Evolutionary conservation across 1,140 invertebrate genomes (phyloP), one percentile per base, ranked within the genome.

Genomic region (Rhagoletis pomonella): DNA sequence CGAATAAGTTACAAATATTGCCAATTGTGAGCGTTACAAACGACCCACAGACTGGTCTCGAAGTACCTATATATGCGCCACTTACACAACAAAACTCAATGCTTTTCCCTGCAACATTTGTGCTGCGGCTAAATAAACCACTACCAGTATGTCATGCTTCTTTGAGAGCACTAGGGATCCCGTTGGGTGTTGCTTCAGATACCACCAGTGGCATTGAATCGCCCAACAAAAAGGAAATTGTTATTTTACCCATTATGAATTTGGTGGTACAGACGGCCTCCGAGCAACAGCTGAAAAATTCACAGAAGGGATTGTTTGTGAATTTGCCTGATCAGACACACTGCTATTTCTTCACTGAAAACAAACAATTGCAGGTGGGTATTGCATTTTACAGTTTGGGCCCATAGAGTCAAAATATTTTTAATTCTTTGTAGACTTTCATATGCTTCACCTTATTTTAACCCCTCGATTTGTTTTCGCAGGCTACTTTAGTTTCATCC

Each of bases 321-420:
- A 97, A 96, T 77, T 94, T 99, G 47, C 97, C 97, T 0, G 98
- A 98, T 91, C 98, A 99, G 91, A 96, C 96, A 59, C 98, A 99
- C 92, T 98, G 97, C 91, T 99, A 99, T 92, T 98, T 98, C 92
- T 95, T 99, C 94, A 98, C 97, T 4, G 97, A 98, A 91, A 95
- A 95, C 88, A 95, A 95, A 89, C 95, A 95, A 14, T 94, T 99
- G 93, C 95, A 90, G 73, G 89, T 89, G 55, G 4, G 59, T 47
- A 17, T n/a, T n/a, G n/a, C 17, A 58, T 58, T 19, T 19, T 2
- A 29, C 55, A n/a, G 5, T 55, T 55, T 55, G 5, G 50, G 50
- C 29, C 0, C 29, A 29, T 29, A 55, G 50, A 7, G 10, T 55
- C 50, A 55, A 10, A 55, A 55, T 55, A 55, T 29, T 29, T 29